Evolutionary conservation across 2,113 vertebrate genomes (phyloP).

Genomic region (Chionodraco myersi): DNA sequence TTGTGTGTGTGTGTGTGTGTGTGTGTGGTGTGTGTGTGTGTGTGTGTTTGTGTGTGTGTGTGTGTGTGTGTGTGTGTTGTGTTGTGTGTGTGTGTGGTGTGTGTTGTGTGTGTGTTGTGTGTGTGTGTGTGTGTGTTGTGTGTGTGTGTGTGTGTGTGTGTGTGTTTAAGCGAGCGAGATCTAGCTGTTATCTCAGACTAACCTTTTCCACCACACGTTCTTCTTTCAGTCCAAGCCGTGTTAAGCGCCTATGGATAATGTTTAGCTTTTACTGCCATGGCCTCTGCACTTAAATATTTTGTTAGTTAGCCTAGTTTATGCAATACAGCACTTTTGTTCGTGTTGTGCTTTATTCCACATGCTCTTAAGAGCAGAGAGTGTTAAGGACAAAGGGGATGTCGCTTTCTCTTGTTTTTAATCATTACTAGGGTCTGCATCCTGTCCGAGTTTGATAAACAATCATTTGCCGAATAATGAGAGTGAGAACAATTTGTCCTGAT

Average conservation of each 20-base stretch:
- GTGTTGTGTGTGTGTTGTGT: not conserved
- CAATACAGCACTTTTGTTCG: slow-evolving; percentile 24
- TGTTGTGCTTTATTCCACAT: not conserved
- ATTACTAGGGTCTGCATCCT: not conserved
- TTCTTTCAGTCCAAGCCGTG: slow-evolving; percentile 54
- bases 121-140: slow-evolving; percentile 42
- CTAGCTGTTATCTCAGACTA: slow-evolving; percentile 64
- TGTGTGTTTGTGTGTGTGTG: slow-evolving; percentile 21
- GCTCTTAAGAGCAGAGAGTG: slow-evolving; percentile 42
- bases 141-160: slow-evolving; percentile 21
- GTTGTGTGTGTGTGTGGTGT: slow-evolving; percentile 40
- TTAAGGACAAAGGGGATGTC: not conserved
- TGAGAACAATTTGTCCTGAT: slow-evolving; percentile 1
- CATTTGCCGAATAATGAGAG: not conserved
- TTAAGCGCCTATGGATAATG: slow-evolving; percentile 64
- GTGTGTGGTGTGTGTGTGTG: slow-evolving; percentile 43
- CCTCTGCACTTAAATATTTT: slow-evolving; percentile 46
- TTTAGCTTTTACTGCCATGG: slow-evolving; percentile 37
- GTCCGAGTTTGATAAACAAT: not conserved
- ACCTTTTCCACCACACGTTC: slow-evolving; percentile 76
- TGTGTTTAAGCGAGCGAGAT: slow-evolving; percentile 46
- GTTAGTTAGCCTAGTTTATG: slow-evolving; percentile 38
- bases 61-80: slow-evolving; percentile 1
- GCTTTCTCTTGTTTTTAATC: not conserved
- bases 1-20: not conserved